Evolutionary conservation across 2,113 vertebrate species (phyloP).

Genomic region (Xerus inauris): DNA sequence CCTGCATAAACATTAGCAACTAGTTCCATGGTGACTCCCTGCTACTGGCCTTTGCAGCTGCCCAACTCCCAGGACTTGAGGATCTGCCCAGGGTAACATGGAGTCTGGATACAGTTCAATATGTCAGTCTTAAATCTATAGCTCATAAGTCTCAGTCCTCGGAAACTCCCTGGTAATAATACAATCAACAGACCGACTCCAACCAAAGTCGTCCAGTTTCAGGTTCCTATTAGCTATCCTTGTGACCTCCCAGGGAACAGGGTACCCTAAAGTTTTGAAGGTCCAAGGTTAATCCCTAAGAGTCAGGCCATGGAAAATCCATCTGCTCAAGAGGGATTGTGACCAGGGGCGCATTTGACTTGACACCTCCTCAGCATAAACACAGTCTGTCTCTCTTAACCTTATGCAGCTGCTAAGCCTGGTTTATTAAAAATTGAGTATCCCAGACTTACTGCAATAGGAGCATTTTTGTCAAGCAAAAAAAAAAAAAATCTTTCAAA

Average conservation of each 20-base stretch:
- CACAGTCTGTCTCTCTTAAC: constrained; percentile 59
- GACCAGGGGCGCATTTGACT: neutral
- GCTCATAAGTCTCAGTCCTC: constrained; percentile 32
- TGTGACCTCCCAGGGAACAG: neutral
- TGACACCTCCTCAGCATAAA: constrained; percentile 48
- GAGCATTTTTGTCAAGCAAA: constrained; percentile 61
- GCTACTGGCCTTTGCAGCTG: constrained; percentile 69
- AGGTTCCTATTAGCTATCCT: neutral
- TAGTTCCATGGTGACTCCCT: constrained; percentile 76
- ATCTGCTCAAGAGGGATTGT: constrained; percentile 36
- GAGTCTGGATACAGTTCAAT: constrained; percentile 73
- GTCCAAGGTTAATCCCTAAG: constrained; percentile 11
- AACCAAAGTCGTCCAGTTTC: neutral
- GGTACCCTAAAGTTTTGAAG: neutral
- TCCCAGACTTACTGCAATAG: constrained; percentile 58
- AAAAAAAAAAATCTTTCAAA: constrained; percentile 41
- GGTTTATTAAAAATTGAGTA: constrained; percentile 67
- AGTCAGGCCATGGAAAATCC: constrained; percentile 54
- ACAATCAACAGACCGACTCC: neutral
- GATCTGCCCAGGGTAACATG: constrained; percentile 71
- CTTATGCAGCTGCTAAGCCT: constrained; percentile 56
- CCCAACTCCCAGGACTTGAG: constrained; percentile 68
- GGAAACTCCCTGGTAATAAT: constrained; percentile 47
- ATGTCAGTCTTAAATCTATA: constrained; percentile 70
- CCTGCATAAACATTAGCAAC: constrained; percentile 77